A percentile compares a stretch with the other conserved stretches of the same genome.
Evolutionary conservation across 1,140 invertebrate species (phyloP).

Genomic region (Carcinoscorpius rotundicauda): DNA sequence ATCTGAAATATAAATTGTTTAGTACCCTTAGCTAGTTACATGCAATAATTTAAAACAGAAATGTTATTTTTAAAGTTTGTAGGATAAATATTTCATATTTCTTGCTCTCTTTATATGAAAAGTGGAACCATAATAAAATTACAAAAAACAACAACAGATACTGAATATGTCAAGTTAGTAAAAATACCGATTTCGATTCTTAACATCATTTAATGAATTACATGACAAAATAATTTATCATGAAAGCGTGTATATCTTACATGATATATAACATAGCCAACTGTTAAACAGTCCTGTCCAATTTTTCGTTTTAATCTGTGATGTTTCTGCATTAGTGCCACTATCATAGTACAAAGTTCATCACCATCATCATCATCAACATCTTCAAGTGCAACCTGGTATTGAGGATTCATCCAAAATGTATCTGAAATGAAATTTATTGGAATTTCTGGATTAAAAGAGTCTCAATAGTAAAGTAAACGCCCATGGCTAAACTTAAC

Average conservation of each 20-base stretch:
- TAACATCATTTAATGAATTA: too few relatives aligned
- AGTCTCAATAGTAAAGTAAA: constrained; percentile 13
- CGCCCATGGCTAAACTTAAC: background rate
- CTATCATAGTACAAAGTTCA: constrained; percentile 80
- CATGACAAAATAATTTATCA: too few relatives aligned
- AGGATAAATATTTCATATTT: too few relatives aligned
- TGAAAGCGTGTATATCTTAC: constrained; percentile 36
- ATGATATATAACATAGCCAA: constrained; percentile 89
- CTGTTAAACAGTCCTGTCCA: constrained; percentile 85
- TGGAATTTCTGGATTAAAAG: background rate
- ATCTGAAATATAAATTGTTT: too few relatives aligned
- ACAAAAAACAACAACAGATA: too few relatives aligned
- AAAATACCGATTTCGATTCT: too few relatives aligned
- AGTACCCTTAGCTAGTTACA: too few relatives aligned
- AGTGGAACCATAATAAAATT: too few relatives aligned
- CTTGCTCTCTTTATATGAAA: too few relatives aligned
- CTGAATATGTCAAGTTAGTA: too few relatives aligned
- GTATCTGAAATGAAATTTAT: constrained; percentile 47
- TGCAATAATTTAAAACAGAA: too few relatives aligned
- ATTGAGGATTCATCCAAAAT: constrained; percentile 93
- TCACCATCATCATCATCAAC: constrained; percentile 81
- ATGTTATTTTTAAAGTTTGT: too few relatives aligned
- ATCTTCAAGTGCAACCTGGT: constrained; percentile 71
- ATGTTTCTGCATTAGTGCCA: constrained; percentile 72
- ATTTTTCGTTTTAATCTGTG: constrained; percentile 76